Base-by-base conservation (phyloP, 2,888 invertebrate species). In the Scelioninae gen. 2 region DNA sequence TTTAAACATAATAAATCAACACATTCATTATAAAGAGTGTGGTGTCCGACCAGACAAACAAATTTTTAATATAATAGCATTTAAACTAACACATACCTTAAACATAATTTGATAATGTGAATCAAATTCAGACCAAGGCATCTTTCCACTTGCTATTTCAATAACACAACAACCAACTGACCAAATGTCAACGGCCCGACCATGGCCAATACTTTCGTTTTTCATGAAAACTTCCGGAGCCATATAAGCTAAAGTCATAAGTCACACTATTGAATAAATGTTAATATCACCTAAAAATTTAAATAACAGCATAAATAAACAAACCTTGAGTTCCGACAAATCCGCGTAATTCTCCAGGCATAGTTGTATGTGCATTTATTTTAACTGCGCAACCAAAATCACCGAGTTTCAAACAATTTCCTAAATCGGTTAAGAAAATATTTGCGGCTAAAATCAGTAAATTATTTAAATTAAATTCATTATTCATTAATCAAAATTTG, bases 221-320 rank as follows among this genome's bases (percentile, higher is more conserved):
- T n/a, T n/a, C n/a, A n/a, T n/a, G n/a, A n/a, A n/a, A 79, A 97
- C 94, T 87, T 97, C 97, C 0, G 97, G 97, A 0, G 97, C 97
- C 97, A 97, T 98, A 86, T 96, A 98, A 55, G 96, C 96, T 95
- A 86, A 16, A 86, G 85, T 71, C 64, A 73, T 70, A 76, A 65
- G 18, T 48, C n/a, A 43, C 50, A 46, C 5, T 41, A 2, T 43
- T 22, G 22, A 22, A 22, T 4, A 22, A 22, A 22, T 4, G 2
- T 22, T 22, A 22, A 22, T 5, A 22, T 22, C 22, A 5, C 22
- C 5, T 22, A 22, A 4, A 4, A 4, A 22, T 22, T 22, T 22
- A 22, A 2, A 22, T 22, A 22, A 22, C 5, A 22, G 5, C 5
- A 5, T 5, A 22, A 22, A 22, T 22, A 25, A 19, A 18, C 13